Evolutionary conservation across 2,113 vertebrate genomes (phyloP).

Genomic region (Anhinga anhinga): DNA sequence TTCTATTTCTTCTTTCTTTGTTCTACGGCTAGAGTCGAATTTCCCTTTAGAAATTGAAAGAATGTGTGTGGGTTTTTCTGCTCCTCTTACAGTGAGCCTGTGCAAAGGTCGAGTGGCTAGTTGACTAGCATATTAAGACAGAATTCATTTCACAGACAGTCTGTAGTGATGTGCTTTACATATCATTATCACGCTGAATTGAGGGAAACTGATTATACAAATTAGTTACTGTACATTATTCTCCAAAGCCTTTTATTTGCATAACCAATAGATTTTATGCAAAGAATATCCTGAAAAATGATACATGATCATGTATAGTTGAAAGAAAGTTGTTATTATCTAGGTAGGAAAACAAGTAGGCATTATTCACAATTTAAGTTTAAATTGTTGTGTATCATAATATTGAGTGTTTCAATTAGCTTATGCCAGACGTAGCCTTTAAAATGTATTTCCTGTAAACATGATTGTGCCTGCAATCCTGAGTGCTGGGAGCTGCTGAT

Average conservation of each 20-base stretch:
- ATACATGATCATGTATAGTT: not conserved
- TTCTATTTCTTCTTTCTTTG: slow-evolving; percentile 86
- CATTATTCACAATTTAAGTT: slow-evolving; percentile 13
- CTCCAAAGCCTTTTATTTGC: slow-evolving; percentile 49
- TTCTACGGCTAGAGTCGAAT: slow-evolving; percentile 83
- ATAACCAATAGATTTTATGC: slow-evolving; percentile 58
- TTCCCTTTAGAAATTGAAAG: slow-evolving; percentile 86
- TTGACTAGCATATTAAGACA: slow-evolving; percentile 71
- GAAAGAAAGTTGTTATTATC: slow-evolving; percentile 35
- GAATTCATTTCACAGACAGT: slow-evolving; percentile 65
- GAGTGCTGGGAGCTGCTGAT: slow-evolving; percentile 25
- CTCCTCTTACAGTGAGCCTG: slow-evolving; percentile 57
- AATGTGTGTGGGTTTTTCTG: slow-evolving; percentile 77
- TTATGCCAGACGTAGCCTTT: not conserved
- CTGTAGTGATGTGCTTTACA: slow-evolving; percentile 41
- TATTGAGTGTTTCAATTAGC: slow-evolving; percentile 5
- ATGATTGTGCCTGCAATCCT: not conserved
- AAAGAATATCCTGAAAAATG: slow-evolving; percentile 55
- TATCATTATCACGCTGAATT: slow-evolving; percentile 28
- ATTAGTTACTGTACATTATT: slow-evolving; percentile 65
- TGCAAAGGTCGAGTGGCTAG: slow-evolving; percentile 66
- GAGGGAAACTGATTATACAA: slow-evolving; percentile 56
- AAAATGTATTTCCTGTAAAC: slow-evolving; percentile 40
- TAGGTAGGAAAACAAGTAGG: not conserved
- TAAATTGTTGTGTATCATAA: not conserved